A percentile compares a stretch with the other conserved stretches of the same genome.
phyloP scores from a whole-genome alignment of 1,140 invertebrate genomes.

The Solenopsis invicta region DNA sequence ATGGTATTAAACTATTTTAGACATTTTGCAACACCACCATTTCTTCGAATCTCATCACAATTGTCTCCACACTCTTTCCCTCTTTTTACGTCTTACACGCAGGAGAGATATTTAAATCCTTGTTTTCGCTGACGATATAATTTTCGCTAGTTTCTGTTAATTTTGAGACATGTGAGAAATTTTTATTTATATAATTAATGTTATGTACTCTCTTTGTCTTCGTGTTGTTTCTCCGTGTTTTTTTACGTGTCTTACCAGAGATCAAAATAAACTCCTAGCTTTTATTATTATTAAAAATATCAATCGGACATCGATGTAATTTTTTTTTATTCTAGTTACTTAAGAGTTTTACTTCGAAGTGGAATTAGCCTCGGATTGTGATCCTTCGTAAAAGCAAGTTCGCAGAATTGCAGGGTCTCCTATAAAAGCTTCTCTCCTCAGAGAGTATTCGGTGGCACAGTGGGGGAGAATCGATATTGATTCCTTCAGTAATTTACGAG shows the following conservation, averaged over 20 bases:
- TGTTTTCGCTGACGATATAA: not conserved
- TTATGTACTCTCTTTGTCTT: not conserved
- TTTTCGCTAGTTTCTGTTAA: not conserved
- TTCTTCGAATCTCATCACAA: not conserved
- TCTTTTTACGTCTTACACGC: not conserved
- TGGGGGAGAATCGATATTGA: slow-evolving; percentile 71
- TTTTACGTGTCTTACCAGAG: not conserved
- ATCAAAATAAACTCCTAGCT: not conserved
- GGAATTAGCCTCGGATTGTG: not conserved
- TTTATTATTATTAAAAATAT: not conserved
- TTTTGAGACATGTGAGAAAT: not conserved
- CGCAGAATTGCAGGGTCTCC: slow-evolving; percentile 11
- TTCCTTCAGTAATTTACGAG: slow-evolving; percentile 75
- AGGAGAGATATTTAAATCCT: not conserved
- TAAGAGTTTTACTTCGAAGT: not conserved
- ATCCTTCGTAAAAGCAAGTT: slow-evolving; percentile 37
- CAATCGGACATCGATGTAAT: not conserved
- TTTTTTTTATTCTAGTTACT: not conserved
- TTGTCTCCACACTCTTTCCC: not conserved
- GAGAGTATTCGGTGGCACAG: not conserved
- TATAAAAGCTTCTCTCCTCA: slow-evolving; percentile 70
- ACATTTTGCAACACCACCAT: not conserved
- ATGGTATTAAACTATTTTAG: slow-evolving; percentile 33
- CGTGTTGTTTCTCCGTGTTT: not conserved
- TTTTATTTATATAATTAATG: not conserved